These are phyloP conservation scores for Octopus sinensis DNA, from an alignment of 1,140 invertebrate species.

Conservation along the genomic window DNA sequence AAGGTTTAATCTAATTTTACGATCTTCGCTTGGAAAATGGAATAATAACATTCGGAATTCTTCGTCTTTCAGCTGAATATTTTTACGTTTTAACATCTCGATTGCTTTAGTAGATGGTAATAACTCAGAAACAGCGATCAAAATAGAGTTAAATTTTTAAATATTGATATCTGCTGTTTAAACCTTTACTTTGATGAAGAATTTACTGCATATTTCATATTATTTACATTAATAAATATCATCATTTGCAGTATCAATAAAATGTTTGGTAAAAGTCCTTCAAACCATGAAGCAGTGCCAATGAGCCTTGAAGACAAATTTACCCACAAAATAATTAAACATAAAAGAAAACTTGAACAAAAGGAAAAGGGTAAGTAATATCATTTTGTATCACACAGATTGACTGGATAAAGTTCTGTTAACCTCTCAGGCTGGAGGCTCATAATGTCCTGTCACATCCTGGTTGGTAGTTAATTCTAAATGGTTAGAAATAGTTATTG, in stretches of 20 bases:
- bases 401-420: neutral
- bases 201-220: neutral
- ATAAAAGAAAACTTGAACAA: neutral
- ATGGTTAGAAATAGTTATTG: neutral
- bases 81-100: neutral
- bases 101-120: neutral
- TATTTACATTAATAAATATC: neutral
- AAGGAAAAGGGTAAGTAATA: slow-evolving; percentile 1
- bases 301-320: neutral
- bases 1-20: no score
- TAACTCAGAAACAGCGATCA: neutral
- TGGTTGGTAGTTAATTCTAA: neutral
- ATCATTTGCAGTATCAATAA: neutral
- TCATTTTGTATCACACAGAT: neutral
- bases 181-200: neutral
- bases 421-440: neutral
- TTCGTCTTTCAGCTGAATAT: neutral
- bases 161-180: neutral
- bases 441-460: neutral
- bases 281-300: neutral
- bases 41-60: no score
- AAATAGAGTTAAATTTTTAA: neutral
- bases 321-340: neutral
- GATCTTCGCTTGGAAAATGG: no score
- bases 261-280: neutral